phyloP scores from a whole-genome alignment of 1,140 invertebrate species.

The Megalopta genalis region DNA sequence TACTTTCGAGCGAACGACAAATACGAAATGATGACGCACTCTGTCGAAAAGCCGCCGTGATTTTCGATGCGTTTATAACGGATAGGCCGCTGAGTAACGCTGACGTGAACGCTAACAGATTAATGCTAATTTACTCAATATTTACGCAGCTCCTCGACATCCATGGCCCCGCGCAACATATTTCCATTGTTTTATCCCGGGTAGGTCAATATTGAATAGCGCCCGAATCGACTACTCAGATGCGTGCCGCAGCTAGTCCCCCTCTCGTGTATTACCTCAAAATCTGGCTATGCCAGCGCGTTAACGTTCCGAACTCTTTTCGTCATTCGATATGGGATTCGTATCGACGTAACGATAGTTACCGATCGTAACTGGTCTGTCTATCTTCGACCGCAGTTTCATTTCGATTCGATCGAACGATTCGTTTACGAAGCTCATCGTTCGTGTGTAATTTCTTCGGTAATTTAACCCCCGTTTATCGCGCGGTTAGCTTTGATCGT shows the following conservation, averaged over 20 bases:
- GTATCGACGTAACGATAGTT: not conserved
- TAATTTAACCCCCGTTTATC: too few species aligned
- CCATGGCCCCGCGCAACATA: conserved; percentile 57
- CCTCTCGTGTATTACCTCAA: conserved; percentile 24
- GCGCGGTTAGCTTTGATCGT: too few species aligned
- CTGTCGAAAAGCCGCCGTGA: conserved; percentile 31
- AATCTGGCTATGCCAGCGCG: not conserved
- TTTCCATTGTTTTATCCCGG: conserved; percentile 66
- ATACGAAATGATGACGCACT: conserved; percentile 45
- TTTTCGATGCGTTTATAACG: conserved; percentile 56
- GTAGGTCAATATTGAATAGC: conserved; percentile 65
- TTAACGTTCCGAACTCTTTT: not conserved
- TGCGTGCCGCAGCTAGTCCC: conserved; percentile 48
- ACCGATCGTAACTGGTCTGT: too few species aligned
- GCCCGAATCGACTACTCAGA: conserved; percentile 51
- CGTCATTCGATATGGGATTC: not conserved
- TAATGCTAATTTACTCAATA: conserved; percentile 69
- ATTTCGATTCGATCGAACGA: too few species aligned
- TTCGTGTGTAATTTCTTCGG: too few species aligned
- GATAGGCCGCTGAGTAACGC: conserved; percentile 36
- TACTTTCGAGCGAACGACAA: conserved; percentile 53
- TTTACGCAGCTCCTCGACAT: conserved; percentile 62
- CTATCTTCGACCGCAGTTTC: too few species aligned
- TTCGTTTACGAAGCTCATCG: too few species aligned
- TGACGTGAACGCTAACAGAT: conserved; percentile 57